These are phyloP conservation scores for Bubalus kerabau DNA, from an alignment of 2,113 vertebrate genomes.

Conservation along the genomic window DNA sequence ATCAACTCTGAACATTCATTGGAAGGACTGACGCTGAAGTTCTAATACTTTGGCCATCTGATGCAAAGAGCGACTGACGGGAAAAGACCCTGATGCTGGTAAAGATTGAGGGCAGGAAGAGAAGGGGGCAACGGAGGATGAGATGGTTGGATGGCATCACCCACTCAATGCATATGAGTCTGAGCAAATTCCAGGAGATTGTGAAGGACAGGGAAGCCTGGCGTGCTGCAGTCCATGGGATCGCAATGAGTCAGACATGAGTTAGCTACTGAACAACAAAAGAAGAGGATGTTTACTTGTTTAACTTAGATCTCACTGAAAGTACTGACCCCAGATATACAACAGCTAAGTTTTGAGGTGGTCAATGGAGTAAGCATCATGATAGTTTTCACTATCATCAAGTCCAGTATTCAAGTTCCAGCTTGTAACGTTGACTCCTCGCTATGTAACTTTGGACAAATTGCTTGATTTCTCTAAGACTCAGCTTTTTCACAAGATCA, in stretches of 20 bases:
- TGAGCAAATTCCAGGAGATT: neutral
- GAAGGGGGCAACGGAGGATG: neutral
- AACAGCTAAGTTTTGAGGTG: neutral
- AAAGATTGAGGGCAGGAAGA: neutral
- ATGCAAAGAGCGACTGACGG: neutral
- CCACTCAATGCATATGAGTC: neutral
- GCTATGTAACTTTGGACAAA: neutral
- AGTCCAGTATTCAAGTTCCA: neutral
- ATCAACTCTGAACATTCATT: neutral
- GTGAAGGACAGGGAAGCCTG: neutral
- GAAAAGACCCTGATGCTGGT: neutral
- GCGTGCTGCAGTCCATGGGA: neutral
- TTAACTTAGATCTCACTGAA: neutral
- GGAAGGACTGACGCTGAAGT: neutral
- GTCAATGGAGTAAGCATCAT: neutral
- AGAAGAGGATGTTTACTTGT: neutral
- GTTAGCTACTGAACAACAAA: neutral
- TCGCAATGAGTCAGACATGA: neutral
- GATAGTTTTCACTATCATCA: neutral
- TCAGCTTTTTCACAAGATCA: conserved; percentile 37
- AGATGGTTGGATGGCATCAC: neutral
- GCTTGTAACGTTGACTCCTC: neutral
- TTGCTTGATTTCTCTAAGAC: neutral
- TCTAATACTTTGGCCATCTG: neutral
- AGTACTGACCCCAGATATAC: neutral